phyloP scores from a whole-genome alignment of 1,140 invertebrate species.

The Caerostris extrusa region DNA sequence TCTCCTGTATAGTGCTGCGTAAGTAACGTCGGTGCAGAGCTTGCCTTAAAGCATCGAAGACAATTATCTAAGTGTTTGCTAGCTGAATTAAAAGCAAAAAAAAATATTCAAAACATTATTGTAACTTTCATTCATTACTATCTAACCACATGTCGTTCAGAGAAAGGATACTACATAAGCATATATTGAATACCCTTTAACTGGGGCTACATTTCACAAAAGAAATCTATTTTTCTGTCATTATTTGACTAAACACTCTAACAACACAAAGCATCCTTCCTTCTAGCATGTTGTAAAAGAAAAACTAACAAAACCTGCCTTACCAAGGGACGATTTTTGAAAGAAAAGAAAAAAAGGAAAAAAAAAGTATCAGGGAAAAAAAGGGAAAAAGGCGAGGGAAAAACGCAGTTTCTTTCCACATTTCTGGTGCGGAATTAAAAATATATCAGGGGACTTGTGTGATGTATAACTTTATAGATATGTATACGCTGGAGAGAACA shows the following conservation, averaged over 20 bases:
- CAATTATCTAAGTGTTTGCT: too few relatives aligned
- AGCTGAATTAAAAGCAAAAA: too few relatives aligned
- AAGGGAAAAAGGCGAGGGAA: neutral
- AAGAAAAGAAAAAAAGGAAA: neutral
- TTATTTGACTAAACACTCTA: neutral
- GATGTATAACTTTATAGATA: slow-evolving; percentile 39
- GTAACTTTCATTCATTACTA: neutral
- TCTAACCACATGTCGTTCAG: neutral
- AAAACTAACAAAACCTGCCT: neutral
- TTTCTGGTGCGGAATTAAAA: slow-evolving; percentile 44
- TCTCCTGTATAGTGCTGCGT: too few relatives aligned
- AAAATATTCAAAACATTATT: too few relatives aligned
- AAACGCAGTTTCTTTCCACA: neutral
- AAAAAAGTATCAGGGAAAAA: neutral
- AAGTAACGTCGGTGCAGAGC: too few relatives aligned
- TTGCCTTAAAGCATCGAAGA: too few relatives aligned
- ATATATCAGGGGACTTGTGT: slow-evolving; percentile 35
- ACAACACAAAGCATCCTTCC: neutral
- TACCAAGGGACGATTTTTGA: slow-evolving; percentile 6
- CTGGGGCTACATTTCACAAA: neutral
- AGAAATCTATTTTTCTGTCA: neutral
- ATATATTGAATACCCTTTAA: neutral
- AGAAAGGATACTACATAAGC: neutral
- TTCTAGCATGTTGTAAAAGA: neutral
- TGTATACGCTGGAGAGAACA: slow-evolving; percentile 34